Percentiles rank a stretch among this genome's conserved stretches.
Evolutionary conservation across 2,888 invertebrate genomes (phyloP).

Genomic region (Phasia obesa): DNA sequence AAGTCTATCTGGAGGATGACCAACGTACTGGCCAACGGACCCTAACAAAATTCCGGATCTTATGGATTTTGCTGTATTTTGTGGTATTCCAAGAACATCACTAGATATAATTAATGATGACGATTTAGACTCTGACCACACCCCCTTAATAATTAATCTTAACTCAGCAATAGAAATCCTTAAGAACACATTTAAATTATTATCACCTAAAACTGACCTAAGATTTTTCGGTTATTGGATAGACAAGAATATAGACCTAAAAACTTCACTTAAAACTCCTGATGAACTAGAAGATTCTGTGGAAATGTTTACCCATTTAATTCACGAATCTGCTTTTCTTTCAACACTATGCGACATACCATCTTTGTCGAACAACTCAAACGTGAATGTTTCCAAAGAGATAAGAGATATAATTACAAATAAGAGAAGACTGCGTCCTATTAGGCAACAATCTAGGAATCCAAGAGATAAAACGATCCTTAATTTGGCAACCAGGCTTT

Average conservation of each 20-base stretch:
- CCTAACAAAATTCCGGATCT: too few species aligned
- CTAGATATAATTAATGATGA: slow-evolving; percentile 14
- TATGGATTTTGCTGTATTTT: slow-evolving; percentile 30
- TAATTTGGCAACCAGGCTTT: slow-evolving; percentile 1
- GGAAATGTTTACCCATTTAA: slow-evolving; percentile 17
- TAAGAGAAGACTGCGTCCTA: slow-evolving; percentile 9
- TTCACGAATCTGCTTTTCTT: too few species aligned
- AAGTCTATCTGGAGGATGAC: too few species aligned
- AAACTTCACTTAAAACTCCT: slow-evolving; percentile 31
- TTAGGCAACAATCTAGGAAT: background rate
- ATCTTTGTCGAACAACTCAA: background rate
- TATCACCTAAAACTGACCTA: slow-evolving; percentile 7
- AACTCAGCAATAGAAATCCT: slow-evolving; percentile 9
- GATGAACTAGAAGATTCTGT: slow-evolving; percentile 23
- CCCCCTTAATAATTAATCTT: slow-evolving; percentile 1
- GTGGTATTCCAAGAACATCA: slow-evolving; percentile 26
- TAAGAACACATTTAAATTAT: background rate
- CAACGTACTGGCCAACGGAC: too few species aligned
- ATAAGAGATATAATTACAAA: slow-evolving; percentile 21
- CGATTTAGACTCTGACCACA: slow-evolving; percentile 16
- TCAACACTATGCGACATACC: too few species aligned
- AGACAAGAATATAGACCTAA: slow-evolving; percentile 14
- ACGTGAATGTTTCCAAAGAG: slow-evolving; percentile 21
- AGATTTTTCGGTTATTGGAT: slow-evolving; percentile 4
- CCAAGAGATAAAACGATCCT: slow-evolving; percentile 13